A percentile compares a stretch with the other conserved stretches of the same genome.
Conservation (phyloP, 1,140 invertebrate species). For the Aphis craccivora region DNA sequence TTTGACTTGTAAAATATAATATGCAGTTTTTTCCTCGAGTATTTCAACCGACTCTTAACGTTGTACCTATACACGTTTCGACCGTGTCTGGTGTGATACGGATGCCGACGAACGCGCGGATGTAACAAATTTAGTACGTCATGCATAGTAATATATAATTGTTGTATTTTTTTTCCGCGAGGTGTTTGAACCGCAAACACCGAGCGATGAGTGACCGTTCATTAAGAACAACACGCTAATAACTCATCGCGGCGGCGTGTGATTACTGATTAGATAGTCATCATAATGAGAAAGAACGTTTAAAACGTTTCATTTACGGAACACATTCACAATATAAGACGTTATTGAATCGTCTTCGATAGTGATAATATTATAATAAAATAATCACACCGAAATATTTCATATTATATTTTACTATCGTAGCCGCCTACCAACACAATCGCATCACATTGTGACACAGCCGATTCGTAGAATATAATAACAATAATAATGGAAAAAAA, state of each 20-base stretch:
- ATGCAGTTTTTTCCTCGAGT: neutral
- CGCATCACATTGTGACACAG: neutral
- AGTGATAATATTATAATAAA: neutral
- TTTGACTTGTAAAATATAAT: neutral
- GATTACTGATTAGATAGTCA: neutral
- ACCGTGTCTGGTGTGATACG: neutral
- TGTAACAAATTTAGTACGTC: neutral
- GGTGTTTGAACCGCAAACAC: constrained; percentile 17
- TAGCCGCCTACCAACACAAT: neutral
- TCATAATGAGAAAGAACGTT: neutral
- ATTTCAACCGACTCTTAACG: neutral
- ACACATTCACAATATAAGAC: neutral
- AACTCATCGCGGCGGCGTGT: neutral
- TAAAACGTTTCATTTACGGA: neutral
- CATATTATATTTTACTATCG: neutral
- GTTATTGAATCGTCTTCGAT: neutral
- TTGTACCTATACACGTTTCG: neutral
- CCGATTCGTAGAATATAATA: neutral
- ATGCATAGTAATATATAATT: constrained; percentile 1
- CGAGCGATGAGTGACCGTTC: neutral
- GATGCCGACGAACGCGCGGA: neutral
- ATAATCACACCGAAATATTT: neutral
- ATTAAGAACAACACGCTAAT: neutral
- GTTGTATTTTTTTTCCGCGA: constrained; percentile 6
- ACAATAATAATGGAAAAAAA: neutral